These are phyloP conservation scores for Vidua macroura DNA, from an alignment of 2,113 vertebrate genomes.

Conservation along the genomic window DNA sequence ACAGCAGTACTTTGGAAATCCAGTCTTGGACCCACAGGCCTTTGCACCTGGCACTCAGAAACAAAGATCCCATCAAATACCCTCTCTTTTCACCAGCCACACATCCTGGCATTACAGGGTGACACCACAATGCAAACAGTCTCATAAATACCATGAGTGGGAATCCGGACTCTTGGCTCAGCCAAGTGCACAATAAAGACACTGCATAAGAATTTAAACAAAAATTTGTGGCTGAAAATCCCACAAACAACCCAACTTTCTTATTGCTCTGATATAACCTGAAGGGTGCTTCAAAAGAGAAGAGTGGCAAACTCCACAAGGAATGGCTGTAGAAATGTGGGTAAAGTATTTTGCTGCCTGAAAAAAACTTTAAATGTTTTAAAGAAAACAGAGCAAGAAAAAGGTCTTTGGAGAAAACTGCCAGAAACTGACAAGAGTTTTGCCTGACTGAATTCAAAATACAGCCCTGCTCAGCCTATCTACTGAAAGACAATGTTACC, in stretches of 20 bases:
- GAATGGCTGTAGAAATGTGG: not conserved
- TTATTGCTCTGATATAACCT: not conserved
- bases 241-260: not conserved
- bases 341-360: not conserved
- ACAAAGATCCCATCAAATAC: not conserved
- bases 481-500: not conserved
- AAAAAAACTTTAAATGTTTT: not conserved
- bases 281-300: not conserved
- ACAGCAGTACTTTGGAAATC: not conserved
- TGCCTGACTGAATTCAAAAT: not conserved
- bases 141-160: rapidly evolving
- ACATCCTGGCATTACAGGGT: not conserved
- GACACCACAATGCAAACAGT: not conserved
- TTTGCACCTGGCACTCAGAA: not conserved
- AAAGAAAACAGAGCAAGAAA: not conserved
- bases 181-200: not conserved
- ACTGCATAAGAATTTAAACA: not conserved
- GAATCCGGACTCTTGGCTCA: not conserved
- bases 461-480: not conserved
- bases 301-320: not conserved
- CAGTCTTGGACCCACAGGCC: not conserved
- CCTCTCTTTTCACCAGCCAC: not conserved
- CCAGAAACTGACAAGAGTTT: not conserved
- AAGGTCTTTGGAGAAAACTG: not conserved
- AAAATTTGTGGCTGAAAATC: not conserved